phyloP scores from a whole-genome alignment of 1,140 invertebrate genomes.

The Drosophila jambulina region DNA sequence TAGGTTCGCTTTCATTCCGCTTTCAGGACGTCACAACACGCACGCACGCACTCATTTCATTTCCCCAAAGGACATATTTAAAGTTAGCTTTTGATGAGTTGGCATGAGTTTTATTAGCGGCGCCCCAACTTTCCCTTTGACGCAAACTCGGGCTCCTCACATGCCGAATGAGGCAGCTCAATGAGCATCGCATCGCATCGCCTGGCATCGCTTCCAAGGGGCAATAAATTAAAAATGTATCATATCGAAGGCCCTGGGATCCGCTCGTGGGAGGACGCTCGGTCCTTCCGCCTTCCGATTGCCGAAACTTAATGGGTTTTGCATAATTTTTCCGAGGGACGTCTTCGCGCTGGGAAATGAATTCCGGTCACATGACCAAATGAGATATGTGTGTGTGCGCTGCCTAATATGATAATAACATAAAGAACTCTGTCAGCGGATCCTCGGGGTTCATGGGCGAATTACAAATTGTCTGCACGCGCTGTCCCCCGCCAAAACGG shows the following conservation, averaged over 20 bases:
- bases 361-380: slow-evolving; percentile 70
- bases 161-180: slow-evolving; percentile 48
- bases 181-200: slow-evolving; percentile 39
- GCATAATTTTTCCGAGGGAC: slow-evolving; percentile 44
- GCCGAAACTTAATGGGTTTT: slow-evolving; percentile 61
- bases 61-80: slow-evolving; percentile 72
- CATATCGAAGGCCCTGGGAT: slow-evolving; percentile 20
- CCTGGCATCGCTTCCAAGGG: slow-evolving; percentile 45
- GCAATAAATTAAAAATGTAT: slow-evolving; percentile 74
- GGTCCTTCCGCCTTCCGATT: slow-evolving; percentile 33
- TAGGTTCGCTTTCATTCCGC: slow-evolving; percentile 53
- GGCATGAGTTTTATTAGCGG: slow-evolving; percentile 79
- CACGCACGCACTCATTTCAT: slow-evolving; percentile 65
- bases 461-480: slow-evolving; percentile 70
- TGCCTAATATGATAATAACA: slow-evolving; percentile 69
- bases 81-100: slow-evolving; percentile 81
- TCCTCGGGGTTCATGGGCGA: slow-evolving; percentile 44
- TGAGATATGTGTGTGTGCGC: slow-evolving; percentile 43
- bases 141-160: slow-evolving; percentile 14
- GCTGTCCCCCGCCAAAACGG: slow-evolving; percentile 8
- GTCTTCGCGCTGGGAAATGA: slow-evolving; percentile 31
- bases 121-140: slow-evolving; percentile 58
- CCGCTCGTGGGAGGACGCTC: background rate
- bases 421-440: slow-evolving; percentile 54
- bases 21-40: slow-evolving; percentile 31